These are phyloP conservation scores for Callocephalon fimbriatum DNA, from an alignment of 2,113 vertebrate species.

Conservation along the genomic window DNA sequence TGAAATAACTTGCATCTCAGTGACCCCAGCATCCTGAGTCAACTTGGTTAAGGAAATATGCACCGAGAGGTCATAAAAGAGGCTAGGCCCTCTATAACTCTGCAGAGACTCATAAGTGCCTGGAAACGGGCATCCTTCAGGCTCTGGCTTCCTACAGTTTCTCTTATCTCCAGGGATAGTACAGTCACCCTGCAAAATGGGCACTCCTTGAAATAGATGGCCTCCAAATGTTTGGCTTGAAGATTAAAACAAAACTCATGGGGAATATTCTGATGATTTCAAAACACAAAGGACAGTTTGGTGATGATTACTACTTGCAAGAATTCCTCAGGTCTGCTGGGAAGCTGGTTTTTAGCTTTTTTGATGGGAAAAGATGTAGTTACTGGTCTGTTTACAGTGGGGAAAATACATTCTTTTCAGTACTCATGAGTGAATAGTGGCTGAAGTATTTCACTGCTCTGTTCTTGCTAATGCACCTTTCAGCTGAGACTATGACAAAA, in stretches of 20 bases:
- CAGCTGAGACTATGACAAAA: background rate
- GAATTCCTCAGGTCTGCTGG: background rate
- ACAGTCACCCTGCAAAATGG: background rate
- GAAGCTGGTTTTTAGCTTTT: background rate
- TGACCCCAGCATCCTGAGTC: constrained; percentile 44
- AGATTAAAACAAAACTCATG: background rate
- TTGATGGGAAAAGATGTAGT: background rate
- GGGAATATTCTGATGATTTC: background rate
- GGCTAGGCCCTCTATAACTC: background rate
- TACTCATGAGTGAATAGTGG: background rate
- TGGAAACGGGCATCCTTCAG: background rate
- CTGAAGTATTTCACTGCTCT: background rate
- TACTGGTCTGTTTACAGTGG: background rate
- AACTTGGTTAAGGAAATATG: constrained; percentile 28
- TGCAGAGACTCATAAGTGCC: background rate
- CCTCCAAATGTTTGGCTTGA: background rate
- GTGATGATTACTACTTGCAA: background rate
- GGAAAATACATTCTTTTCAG: background rate
- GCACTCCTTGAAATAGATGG: background rate
- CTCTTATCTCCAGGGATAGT: background rate
- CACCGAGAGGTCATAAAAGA: constrained; percentile 9
- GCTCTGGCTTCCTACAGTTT: background rate
- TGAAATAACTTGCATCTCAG: background rate
- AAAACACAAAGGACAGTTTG: background rate
- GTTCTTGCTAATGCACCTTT: background rate